These are phyloP conservation scores for Tenthredo amoena DNA, from an alignment of 2,888 invertebrate species.

Conservation along the genomic window DNA sequence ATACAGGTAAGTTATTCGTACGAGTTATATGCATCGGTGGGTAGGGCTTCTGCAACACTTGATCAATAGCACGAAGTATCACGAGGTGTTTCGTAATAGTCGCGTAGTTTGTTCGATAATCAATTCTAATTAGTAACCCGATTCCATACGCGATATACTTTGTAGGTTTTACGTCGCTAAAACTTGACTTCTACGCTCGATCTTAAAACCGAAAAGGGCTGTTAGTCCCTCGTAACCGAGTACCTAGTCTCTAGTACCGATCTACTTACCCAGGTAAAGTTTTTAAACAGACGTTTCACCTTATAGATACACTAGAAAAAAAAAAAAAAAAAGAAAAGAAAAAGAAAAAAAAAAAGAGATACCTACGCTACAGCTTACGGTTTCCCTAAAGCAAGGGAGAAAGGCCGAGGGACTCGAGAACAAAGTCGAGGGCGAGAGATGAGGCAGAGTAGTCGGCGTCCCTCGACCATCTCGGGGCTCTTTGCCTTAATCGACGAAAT, in stretches of 20 bases:
- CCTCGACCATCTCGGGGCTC: constrained; percentile 31
- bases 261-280: neutral
- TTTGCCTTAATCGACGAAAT: constrained; percentile 46
- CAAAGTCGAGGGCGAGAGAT: constrained; percentile 18
- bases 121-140: constrained; percentile 39
- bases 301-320: neutral
- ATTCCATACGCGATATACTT: neutral
- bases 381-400: neutral
- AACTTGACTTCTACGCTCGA: neutral
- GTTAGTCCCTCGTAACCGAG: neutral
- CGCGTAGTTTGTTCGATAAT: constrained; percentile 38
- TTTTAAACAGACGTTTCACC: constrained; percentile 20
- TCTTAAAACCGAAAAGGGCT: constrained; percentile 16
- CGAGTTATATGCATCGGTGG: constrained; percentile 62
- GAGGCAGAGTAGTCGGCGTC: constrained; percentile 1
- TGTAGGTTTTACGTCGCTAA: neutral
- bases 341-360: neutral
- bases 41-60: constrained; percentile 72
- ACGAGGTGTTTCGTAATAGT: constrained; percentile 56
- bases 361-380: neutral
- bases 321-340: too few relatives aligned
- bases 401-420: neutral
- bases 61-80: constrained; percentile 69
- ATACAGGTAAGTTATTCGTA: constrained; percentile 56
- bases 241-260: neutral